Conservation (phyloP, 2,797 vertebrate species). For the Spondyliosoma cantharus region DNA sequence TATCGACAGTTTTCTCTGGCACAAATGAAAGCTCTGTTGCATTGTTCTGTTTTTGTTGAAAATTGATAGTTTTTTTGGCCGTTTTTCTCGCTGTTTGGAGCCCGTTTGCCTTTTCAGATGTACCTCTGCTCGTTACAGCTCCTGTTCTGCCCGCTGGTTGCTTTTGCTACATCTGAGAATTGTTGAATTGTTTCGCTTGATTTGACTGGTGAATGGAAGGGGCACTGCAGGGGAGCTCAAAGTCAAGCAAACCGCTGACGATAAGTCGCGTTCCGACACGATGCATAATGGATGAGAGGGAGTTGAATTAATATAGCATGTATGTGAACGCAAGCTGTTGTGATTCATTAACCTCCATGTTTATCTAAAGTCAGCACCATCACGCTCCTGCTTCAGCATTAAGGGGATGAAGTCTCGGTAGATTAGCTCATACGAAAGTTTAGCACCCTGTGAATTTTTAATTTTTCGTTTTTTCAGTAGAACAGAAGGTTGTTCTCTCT, state of each 20-base stretch:
- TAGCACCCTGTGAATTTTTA: conserved; percentile 20
- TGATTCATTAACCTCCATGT: conserved; percentile 51
- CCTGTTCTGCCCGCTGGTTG: conserved; percentile 8
- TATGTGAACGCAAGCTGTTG: conserved; percentile 29
- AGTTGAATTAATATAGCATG: conserved; percentile 54
- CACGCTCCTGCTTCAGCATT: conserved; percentile 16
- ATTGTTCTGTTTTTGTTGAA: conserved; percentile 14
- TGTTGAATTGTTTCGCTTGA: neutral
- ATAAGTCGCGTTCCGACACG: conserved; percentile 34
- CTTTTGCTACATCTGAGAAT: neutral
- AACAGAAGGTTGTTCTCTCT: conserved; percentile 13
- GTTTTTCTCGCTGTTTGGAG: neutral
- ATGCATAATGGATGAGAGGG: conserved; percentile 61
- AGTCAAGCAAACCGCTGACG: conserved; percentile 40
- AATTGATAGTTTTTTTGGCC: neutral
- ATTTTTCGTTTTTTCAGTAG: conserved; percentile 55
- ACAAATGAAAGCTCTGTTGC: conserved; percentile 14
- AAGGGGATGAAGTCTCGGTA: conserved; percentile 47
- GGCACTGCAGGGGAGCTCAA: conserved; percentile 27
- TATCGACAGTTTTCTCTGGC: conserved; percentile 10
- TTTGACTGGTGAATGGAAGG: conserved; percentile 19
- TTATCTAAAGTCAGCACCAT: conserved; percentile 43
- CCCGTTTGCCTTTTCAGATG: conserved; percentile 1
- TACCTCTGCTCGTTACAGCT: neutral
- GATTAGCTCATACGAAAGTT: conserved; percentile 51